Evolutionary conservation across 2,797 vertebrate species (phyloP).

Genomic region (Catostomus latipinnis): DNA sequence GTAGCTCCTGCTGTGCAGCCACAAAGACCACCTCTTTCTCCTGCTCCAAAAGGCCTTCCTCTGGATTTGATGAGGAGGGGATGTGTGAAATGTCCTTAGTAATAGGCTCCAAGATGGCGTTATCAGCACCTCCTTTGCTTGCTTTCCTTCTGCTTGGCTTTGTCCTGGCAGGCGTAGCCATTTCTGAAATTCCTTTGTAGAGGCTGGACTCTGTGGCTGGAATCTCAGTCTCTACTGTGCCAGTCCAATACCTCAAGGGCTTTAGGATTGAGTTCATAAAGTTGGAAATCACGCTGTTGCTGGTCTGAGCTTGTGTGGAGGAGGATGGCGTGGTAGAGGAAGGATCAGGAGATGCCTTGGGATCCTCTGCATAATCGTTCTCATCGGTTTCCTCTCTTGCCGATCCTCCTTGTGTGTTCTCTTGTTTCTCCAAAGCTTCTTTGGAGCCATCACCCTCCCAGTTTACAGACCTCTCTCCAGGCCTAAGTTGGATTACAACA

Average conservation of each 20-base stretch:
- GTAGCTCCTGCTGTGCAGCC: conserved; percentile 49
- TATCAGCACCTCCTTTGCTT: conserved; percentile 70
- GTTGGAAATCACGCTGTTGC: conserved; percentile 73
- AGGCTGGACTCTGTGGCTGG: conserved; percentile 41
- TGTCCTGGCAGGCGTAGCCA: conserved; percentile 58
- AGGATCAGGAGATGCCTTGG: conserved; percentile 56
- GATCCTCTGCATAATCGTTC: conserved; percentile 44
- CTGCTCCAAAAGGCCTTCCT: conserved; percentile 74
- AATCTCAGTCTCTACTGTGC: conserved; percentile 43
- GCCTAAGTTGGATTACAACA: conserved; percentile 72
- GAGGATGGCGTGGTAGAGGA: conserved; percentile 58
- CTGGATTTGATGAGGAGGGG: conserved; percentile 56
- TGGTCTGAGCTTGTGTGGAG: conserved; percentile 68
- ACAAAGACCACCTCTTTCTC: conserved; percentile 73
- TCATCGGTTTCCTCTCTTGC: conserved; percentile 68
- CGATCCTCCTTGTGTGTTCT: conserved; percentile 70
- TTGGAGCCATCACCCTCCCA: conserved; percentile 55
- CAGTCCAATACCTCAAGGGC: conserved; percentile 76
- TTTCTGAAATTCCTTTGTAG: conserved; percentile 57
- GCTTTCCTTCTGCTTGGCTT: conserved; percentile 63
- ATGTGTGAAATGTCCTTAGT: conserved; percentile 53
- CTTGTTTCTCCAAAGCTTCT: conserved; percentile 58
- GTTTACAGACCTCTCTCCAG: conserved; percentile 51
- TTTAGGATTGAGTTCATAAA: conserved; percentile 78
- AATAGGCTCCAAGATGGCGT: conserved; percentile 72